Evolutionary conservation across 2,113 vertebrate species (phyloP), one percentile per base, ranked within the genome.

Genomic region (Dunckerocampus dactyliophorus): DNA sequence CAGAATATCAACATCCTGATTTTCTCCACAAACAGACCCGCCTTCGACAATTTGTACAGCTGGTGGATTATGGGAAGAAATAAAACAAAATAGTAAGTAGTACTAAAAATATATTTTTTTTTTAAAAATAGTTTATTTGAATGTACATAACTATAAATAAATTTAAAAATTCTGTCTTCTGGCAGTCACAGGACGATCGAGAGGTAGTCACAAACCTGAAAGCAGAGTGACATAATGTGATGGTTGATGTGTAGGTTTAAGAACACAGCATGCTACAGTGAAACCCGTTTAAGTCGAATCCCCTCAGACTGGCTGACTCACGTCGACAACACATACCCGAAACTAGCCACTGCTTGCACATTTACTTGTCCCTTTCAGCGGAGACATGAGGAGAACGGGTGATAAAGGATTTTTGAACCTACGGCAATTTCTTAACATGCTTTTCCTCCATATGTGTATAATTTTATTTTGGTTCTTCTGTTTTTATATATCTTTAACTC

Each of bases 181-280:
- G 13, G 59, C 66, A 72, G 1, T 21, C 66, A 92, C 28, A 92
- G 64, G 46, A 92, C 72, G n/a, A 91, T 64, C 17, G 90, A 86
- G 15, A 90, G 79, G 73, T 86, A 89, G 72, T 91, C 89, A 82
- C 91, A 92, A 16, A 63, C 84, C 91, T 92, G 71, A 9, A 86
- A 75, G 47, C 47, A 70, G 42, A 77, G 14, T 51, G 43, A 63
- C 0, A 48, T 1, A 3, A 6, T 21, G 10, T 37, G 16, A 31
- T 45, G 3, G 1, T 14, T 1, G 22, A 14, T 14, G 6, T 28
- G 16, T 28, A 16, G 12, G 13, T 4, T 28, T 3, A 4, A 48
- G 8, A 21, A 62, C 9, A 52, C 14, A n/a, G 4, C 6, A 28
- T 19, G 47, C 4, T 37, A 37, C 28, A 37, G 0, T 10, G 20